Evolutionary conservation across 2,113 vertebrate genomes (phyloP).

Genomic region (Pelecanoides urinatrix): DNA sequence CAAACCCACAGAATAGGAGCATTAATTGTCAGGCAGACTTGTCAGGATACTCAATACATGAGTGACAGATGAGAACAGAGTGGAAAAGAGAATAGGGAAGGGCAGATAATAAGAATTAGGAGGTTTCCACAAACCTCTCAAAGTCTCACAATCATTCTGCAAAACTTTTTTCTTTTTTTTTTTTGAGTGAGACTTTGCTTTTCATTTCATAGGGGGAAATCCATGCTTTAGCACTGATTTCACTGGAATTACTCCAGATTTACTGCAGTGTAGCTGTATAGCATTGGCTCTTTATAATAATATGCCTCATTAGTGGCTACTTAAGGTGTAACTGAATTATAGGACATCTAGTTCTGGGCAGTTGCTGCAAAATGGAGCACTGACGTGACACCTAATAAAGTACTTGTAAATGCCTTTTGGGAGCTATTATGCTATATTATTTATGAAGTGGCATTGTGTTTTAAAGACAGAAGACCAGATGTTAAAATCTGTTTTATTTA

Average conservation of each 20-base stretch:
- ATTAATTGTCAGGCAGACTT: slow-evolving; percentile 18
- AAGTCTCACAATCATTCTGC: background rate
- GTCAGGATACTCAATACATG: slow-evolving; percentile 14
- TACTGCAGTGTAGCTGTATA: background rate
- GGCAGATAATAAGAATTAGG: background rate
- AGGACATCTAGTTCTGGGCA: slow-evolving; percentile 18
- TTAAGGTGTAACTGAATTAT: slow-evolving; percentile 54
- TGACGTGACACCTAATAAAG: slow-evolving; percentile 55
- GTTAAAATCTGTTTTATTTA: slow-evolving; percentile 31
- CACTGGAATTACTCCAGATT: slow-evolving; percentile 38
- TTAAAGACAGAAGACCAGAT: slow-evolving; percentile 7
- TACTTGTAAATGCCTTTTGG: slow-evolving; percentile 39
- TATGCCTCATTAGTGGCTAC: slow-evolving; percentile 36
- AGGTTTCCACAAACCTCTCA: background rate
- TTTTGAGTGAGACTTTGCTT: background rate
- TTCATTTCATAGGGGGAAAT: background rate
- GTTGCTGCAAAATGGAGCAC: slow-evolving; percentile 20
- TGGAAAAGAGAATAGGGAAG: background rate
- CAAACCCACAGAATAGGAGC: slow-evolving; percentile 46
- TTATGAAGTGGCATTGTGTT: slow-evolving; percentile 34
- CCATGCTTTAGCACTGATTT: background rate
- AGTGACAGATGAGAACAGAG: background rate
- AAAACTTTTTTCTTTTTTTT: background rate
- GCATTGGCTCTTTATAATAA: slow-evolving; percentile 25
- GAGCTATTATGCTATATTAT: background rate